Conservation (phyloP, 2,113 vertebrate species). For the Corynorhinus townsendii region DNA sequence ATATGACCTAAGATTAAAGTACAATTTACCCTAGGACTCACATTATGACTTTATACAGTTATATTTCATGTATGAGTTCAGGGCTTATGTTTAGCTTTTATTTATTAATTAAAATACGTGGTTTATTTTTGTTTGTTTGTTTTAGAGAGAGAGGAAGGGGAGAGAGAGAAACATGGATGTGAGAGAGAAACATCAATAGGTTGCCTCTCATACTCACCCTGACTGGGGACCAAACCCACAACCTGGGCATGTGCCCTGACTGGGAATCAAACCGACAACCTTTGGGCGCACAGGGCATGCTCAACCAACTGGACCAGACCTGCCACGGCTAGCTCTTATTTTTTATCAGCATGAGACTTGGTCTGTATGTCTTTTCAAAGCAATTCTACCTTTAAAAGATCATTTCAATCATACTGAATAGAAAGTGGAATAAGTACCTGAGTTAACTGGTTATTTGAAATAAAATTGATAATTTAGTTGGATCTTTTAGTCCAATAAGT, state of each 20-base stretch:
- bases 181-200: background rate
- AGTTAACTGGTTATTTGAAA: background rate
- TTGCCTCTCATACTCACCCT: no score
- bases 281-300: background rate
- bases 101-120: background rate
- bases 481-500: background rate
- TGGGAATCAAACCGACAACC: background rate
- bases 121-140: background rate
- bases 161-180: background rate
- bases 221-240: no score
- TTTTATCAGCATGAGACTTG: background rate
- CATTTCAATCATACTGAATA: background rate
- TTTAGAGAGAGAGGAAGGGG: background rate
- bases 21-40: background rate
- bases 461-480: background rate
- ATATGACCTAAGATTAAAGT: background rate
- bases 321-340: background rate
- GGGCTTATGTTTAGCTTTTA: background rate
- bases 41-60: background rate
- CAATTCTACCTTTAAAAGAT: background rate
- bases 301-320: background rate
- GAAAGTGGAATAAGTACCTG: background rate
- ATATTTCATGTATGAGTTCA: background rate
- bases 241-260: no score
- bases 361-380: background rate